phyloP scores from a whole-genome alignment of 2,888 invertebrate species.

The Synanthedon vespiformis region DNA sequence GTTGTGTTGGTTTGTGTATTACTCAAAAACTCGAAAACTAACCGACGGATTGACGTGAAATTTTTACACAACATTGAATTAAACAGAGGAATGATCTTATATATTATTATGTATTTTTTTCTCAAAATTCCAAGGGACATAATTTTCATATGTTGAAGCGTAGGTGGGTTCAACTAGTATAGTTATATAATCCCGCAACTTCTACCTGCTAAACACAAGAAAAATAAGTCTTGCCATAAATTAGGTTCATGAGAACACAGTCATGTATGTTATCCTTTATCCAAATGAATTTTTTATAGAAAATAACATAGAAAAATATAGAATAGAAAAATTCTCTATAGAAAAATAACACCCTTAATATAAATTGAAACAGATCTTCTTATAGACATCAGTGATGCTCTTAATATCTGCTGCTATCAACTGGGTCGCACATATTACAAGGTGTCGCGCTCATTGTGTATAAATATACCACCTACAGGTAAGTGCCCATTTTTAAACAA shows the following conservation, averaged over 20 bases:
- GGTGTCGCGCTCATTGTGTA: constrained; percentile 88
- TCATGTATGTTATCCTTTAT: too few species aligned
- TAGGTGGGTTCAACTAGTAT: too few species aligned
- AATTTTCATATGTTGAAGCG: too few species aligned
- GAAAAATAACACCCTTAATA: too few species aligned
- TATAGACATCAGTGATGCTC: constrained; percentile 97
- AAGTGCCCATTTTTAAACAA: constrained; percentile 44
- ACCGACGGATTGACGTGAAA: neutral
- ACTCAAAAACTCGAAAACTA: neutral
- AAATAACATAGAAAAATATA: too few species aligned
- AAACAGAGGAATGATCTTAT: too few species aligned
- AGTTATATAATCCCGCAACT: constrained; percentile 1
- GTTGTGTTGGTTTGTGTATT: neutral
- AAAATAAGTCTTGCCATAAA: too few species aligned
- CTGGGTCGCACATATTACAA: constrained; percentile 93
- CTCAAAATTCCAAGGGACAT: neutral
- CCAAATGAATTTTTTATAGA: too few species aligned
- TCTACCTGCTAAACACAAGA: neutral
- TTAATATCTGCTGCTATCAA: constrained; percentile 96
- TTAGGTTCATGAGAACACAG: too few species aligned
- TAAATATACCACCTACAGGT: constrained; percentile 91
- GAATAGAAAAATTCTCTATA: too few species aligned
- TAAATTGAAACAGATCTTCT: constrained; percentile 77
- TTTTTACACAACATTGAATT: too few species aligned
- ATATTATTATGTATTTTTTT: neutral